Evolutionary conservation across 2,888 invertebrate species (phyloP).

Genomic region (Drosophila subquinaria): DNA sequence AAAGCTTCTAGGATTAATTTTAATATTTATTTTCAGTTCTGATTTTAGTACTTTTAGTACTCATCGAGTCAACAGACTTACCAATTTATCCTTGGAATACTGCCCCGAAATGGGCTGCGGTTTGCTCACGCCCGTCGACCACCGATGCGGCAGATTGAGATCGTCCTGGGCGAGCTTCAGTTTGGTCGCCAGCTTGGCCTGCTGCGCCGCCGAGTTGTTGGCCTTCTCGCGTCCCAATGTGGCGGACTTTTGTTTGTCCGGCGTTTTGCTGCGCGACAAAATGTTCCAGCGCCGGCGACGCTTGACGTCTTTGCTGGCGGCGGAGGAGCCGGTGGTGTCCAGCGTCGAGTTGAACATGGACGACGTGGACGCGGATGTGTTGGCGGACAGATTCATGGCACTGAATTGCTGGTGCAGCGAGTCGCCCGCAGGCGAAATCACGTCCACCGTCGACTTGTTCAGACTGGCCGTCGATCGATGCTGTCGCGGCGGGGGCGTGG

Average conservation of each 20-base stretch:
- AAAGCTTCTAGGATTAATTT: too few species aligned
- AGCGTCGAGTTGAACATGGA: conserved; percentile 85
- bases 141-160: conserved; percentile 88
- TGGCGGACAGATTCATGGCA: conserved; percentile 83
- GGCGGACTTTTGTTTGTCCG: conserved; percentile 88
- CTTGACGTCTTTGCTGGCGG: conserved; percentile 87
- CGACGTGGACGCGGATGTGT: conserved; percentile 71
- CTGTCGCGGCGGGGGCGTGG: conserved; percentile 78
- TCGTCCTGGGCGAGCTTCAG: conserved; percentile 84
- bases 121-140: conserved; percentile 91
- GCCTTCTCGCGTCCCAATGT: conserved; percentile 89
- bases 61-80: conserved; percentile 81
- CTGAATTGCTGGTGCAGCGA: conserved; percentile 79
- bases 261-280: conserved; percentile 88
- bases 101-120: conserved; percentile 91
- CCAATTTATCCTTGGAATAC: conserved; percentile 93
- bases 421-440: conserved; percentile 63
- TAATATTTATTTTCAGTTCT: too few species aligned
- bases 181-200: conserved; percentile 80
- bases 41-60: too few species aligned
- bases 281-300: conserved; percentile 90
- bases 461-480: conserved; percentile 76
- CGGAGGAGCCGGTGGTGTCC: conserved; percentile 80
- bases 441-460: conserved; percentile 76
- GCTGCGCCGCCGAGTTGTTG: conserved; percentile 68